phyloP scores from a whole-genome alignment of 2,888 invertebrate genomes.

The Phrixothrix hirtus region DNA sequence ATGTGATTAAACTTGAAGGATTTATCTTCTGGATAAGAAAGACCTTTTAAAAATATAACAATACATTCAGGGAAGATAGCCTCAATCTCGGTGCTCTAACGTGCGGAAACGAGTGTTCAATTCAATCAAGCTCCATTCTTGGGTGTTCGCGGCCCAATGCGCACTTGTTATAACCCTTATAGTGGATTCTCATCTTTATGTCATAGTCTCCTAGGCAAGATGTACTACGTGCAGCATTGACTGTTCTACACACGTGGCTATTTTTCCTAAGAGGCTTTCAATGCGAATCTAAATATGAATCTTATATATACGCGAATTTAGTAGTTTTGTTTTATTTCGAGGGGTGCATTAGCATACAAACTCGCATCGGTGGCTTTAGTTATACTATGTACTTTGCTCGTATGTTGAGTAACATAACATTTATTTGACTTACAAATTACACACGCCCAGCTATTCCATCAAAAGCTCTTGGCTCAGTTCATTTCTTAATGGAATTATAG shows the following conservation, averaged over 20 bases:
- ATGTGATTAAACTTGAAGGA: too few species aligned
- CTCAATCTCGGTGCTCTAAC: constrained; percentile 49
- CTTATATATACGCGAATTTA: constrained; percentile 10
- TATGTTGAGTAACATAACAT: constrained; percentile 46
- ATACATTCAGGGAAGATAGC: constrained; percentile 40
- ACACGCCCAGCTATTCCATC: constrained; percentile 47
- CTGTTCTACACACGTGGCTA: constrained; percentile 9
- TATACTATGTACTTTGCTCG: constrained; percentile 27
- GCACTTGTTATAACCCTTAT: constrained; percentile 42
- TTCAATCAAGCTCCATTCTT: constrained; percentile 50
- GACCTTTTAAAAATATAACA: constrained; percentile 17
- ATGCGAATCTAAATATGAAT: constrained; percentile 16
- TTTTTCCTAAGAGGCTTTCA: constrained; percentile 10
- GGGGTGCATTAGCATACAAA: constrained; percentile 44
- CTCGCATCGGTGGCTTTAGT: constrained; percentile 38
- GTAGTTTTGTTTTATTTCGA: constrained; percentile 10
- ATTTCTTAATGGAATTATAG: constrained; percentile 56
- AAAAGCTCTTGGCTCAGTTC: constrained; percentile 53
- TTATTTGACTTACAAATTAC: constrained; percentile 55
- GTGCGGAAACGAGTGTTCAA: constrained; percentile 51
- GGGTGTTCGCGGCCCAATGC: constrained; percentile 44
- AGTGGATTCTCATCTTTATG: constrained; percentile 31
- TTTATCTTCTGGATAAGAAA: background rate
- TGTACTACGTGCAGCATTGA: constrained; percentile 12
- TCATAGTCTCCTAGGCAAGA: background rate